Evolutionary conservation across 2,113 vertebrate species (phyloP).

Genomic region (Eubucco bourcierii): DNA sequence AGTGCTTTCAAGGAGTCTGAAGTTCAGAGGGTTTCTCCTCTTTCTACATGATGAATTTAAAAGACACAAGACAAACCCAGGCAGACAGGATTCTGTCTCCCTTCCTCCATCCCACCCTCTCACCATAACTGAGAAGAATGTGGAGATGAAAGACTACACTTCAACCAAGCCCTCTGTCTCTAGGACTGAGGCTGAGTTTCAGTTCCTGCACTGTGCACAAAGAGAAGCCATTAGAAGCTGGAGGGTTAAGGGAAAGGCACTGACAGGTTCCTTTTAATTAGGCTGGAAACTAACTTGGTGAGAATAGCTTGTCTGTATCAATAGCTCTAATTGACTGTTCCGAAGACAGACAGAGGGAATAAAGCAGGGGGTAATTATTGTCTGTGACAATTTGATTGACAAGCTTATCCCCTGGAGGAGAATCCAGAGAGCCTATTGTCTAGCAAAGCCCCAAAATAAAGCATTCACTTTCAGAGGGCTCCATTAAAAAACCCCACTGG

Average conservation of each 20-base stretch:
- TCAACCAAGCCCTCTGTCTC: neutral
- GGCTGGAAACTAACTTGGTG: conserved; percentile 62
- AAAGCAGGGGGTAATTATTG: conserved; percentile 69
- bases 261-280: conserved; percentile 75
- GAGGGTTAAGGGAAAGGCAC: conserved; percentile 47
- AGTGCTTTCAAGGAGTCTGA: neutral
- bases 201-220: conserved; percentile 41
- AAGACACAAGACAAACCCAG: neutral
- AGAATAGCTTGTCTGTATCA: conserved; percentile 70
- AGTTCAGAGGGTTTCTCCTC: neutral
- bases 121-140: neutral
- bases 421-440: conserved; percentile 58
- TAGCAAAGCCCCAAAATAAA: conserved; percentile 38
- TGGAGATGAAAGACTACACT: neutral
- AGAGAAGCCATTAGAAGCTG: conserved; percentile 48
- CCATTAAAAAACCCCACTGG: conserved; percentile 37
- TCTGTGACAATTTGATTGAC: conserved; percentile 70
- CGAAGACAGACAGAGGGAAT: conserved; percentile 60
- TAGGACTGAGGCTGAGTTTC: neutral
- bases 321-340: conserved; percentile 71
- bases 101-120: neutral
- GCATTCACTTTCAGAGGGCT: conserved; percentile 44
- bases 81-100: neutral
- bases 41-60: neutral
- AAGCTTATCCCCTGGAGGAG: conserved; percentile 67